Base-by-base conservation (phyloP, 2,888 invertebrate species). In the Holacanthella duospinosa region DNA sequence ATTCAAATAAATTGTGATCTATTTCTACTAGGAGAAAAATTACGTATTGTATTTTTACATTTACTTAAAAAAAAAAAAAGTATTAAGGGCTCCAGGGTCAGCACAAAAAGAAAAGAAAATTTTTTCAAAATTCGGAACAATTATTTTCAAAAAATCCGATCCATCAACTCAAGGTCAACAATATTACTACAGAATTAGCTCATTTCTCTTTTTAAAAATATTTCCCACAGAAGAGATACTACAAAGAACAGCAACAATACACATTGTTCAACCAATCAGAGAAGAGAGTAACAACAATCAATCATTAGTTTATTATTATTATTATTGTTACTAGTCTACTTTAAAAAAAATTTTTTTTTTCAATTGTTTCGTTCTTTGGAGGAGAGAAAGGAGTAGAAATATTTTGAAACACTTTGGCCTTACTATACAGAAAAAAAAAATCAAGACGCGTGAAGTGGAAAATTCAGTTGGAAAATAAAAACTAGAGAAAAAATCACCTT, bases 401-500 rank as follows among this genome's bases (percentile, higher is more conserved):
- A 9, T 9, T 36, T 36, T 36, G 6, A 36, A 36, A 36, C 36
- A 36, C 36, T 21, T 21, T n/a, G 48, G 48, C 48, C 48, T 48
- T 48, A 48, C 36, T 36, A 36, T 16, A 36, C 9, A 12, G 16
- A 36, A 48, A 4, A 16, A 21, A 48, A n/a, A n/a, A 48, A 16
- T 21, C 48, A 48, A 48, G 48, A 48, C 48, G 48, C 48, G 48
- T 48, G 48, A 48, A 48, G 48, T 48, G 48, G 48, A 48, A 48
- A 48, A 48, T 9, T n/a, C 4, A 9, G 6, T 16, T 6, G 36
- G 4, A 21, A 16, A 4, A 9, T 16, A 48, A n/a, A n/a, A n/a
- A 16, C 48, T 21, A 48, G 21, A 21, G 21, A 4, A 21, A 21
- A 48, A 48, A n/a, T 4, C 48, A n/a, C 4, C 48, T n/a, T 16